Evolutionary conservation across 2,888 invertebrate species (phyloP).

Genomic region (Terebella lapidaria): DNA sequence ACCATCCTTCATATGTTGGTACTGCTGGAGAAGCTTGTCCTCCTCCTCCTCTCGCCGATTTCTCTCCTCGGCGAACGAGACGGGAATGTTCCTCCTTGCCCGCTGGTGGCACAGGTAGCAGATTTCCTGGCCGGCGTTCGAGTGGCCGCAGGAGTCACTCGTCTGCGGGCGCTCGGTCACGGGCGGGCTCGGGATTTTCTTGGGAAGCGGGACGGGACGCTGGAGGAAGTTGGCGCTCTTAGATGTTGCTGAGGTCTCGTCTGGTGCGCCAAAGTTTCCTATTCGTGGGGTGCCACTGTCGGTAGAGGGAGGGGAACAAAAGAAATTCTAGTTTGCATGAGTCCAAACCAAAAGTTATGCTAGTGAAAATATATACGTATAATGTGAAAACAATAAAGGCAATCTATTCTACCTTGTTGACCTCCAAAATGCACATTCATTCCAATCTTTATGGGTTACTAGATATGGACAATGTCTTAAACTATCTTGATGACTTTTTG

Average conservation of each 20-base stretch:
- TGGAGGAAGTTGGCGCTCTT: background rate
- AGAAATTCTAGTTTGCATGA: too few relatives aligned
- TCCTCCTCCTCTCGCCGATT: constrained; percentile 45
- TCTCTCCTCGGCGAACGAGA: constrained; percentile 47
- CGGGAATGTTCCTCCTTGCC: constrained; percentile 48
- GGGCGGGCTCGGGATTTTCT: constrained; percentile 10
- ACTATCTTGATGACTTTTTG: too few relatives aligned
- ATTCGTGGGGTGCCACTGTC: too few relatives aligned
- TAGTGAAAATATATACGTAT: too few relatives aligned
- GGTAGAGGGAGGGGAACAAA: too few relatives aligned
- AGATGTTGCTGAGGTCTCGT: background rate
- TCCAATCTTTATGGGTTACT: too few relatives aligned
- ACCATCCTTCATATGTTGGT: constrained; percentile 49
- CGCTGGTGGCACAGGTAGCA: constrained; percentile 54
- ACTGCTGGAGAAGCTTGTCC: constrained; percentile 47
- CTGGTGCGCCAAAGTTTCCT: too few relatives aligned
- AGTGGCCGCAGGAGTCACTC: constrained; percentile 29
- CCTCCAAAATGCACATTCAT: too few relatives aligned
- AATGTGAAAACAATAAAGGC: too few relatives aligned
- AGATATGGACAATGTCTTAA: too few relatives aligned
- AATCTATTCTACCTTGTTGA: too few relatives aligned
- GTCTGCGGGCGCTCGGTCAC: background rate
- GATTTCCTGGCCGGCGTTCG: constrained; percentile 52
- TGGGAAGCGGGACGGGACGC: background rate
- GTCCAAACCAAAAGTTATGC: too few relatives aligned